These are phyloP conservation scores for Gymnoscelis rufifasciata DNA, from an alignment of 2,888 invertebrate genomes.

Conservation along the genomic window DNA sequence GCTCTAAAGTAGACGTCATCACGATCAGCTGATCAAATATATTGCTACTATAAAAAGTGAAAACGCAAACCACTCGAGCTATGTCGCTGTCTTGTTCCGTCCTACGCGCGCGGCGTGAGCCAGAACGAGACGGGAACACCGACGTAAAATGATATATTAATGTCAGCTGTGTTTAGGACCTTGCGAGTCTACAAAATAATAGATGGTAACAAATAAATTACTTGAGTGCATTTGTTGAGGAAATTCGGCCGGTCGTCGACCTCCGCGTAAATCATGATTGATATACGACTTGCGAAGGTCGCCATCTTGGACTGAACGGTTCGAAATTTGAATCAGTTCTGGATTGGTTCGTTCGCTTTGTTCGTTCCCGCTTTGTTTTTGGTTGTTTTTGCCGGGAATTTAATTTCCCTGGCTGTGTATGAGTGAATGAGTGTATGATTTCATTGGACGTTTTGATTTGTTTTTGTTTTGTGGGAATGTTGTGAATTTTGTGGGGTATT, in stretches of 20 bases:
- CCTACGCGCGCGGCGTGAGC: constrained; percentile 22
- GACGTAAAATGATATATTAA: constrained; percentile 78
- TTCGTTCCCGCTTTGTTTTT: constrained; percentile 35
- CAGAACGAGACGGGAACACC: constrained; percentile 52
- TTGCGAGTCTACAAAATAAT: constrained; percentile 79
- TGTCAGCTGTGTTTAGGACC: constrained; percentile 79
- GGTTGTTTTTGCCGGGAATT: constrained; percentile 26
- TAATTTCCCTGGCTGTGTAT: constrained; percentile 19
- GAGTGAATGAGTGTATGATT: constrained; percentile 22
- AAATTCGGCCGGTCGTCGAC: constrained; percentile 77
- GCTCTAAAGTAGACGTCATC: constrained; percentile 71
- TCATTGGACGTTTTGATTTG: constrained; percentile 18
- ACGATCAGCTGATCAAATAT: constrained; percentile 79
- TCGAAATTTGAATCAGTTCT: constrained; percentile 72
- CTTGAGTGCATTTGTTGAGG: constrained; percentile 76
- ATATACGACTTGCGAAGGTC: constrained; percentile 74
- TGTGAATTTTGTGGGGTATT: neutral
- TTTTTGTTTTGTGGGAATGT: constrained; percentile 12
- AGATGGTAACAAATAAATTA: constrained; percentile 79
- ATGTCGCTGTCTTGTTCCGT: constrained; percentile 48
- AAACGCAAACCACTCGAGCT: constrained; percentile 71
- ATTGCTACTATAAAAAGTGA: constrained; percentile 79
- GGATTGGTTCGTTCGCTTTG: constrained; percentile 55
- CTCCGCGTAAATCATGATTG: constrained; percentile 76
- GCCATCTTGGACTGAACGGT: constrained; percentile 72